Base-by-base conservation (phyloP, 92 coral and sea anemone species). In the Pocillopora meandrina region DNA sequence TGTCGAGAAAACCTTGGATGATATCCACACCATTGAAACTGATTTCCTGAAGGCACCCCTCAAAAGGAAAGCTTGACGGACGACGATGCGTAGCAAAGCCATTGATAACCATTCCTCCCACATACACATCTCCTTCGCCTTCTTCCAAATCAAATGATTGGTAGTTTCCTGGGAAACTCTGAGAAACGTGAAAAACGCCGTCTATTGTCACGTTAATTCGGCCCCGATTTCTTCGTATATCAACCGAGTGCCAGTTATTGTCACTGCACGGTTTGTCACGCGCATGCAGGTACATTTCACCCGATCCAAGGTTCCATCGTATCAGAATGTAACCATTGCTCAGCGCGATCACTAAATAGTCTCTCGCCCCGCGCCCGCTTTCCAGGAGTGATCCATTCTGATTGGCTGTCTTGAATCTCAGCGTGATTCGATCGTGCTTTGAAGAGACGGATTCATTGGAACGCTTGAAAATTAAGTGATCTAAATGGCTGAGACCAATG, bases 281-380 rank as follows among this genome's bases (percentile, higher is more conserved):
- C 47, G 81, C 73, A 56, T 52, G 74, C 26, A 91, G 55, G 68
- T 74, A 26, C 13, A 91, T 77, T 65, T 76, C 78, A 4, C 92
- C 91, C 5, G 90, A 84, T 61, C 94, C 94, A 12, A 91, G 78
- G 75, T 91, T 84, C 94, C 91, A 87, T 9, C 86, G 79, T 72
- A 88, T 49, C 35, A 84, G 74, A 21, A 91, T 31, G 19, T 9
- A 68, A 33, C 94, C 92, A 18, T n/a, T 58, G 49, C 20, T 49
- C 13, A 91, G 87, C 56, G 88, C 88, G 52, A 91, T 71, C 31
- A 65, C 76, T 36, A 91, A 56, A 87, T 84, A 91, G 72, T 91
- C 94, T 2, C 86, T 72, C 3, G 68, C 76, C 42, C 74, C 76
- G 61, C 34, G 65, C 11, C 92, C 90, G 62, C 89, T 80, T 65